phyloP scores from a whole-genome alignment of 2,797 vertebrate species.

The Enteromius thamalakanensis region DNA sequence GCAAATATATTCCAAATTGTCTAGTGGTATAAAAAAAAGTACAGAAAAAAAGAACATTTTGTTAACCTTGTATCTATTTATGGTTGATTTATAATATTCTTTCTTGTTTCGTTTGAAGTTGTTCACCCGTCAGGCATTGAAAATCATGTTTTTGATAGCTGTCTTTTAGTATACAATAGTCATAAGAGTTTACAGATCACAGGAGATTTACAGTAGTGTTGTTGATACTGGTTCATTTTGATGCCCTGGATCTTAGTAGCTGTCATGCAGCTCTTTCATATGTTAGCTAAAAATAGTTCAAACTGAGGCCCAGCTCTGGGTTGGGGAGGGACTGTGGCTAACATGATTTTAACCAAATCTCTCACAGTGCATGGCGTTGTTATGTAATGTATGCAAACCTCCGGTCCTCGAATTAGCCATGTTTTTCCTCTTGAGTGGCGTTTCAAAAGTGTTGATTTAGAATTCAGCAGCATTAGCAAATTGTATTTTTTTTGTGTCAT shows the following conservation, averaged over 20 bases:
- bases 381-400: slow-evolving; percentile 1
- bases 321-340: slow-evolving; percentile 1
- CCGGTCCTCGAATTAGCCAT: background rate
- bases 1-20: background rate
- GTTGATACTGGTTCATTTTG: background rate
- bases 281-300: slow-evolving; percentile 36
- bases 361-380: background rate
- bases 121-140: background rate
- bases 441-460: background rate
- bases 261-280: slow-evolving; percentile 30
- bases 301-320: slow-evolving; percentile 21
- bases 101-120: background rate
- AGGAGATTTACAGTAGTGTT: background rate
- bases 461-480: background rate
- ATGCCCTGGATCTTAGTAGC: slow-evolving; percentile 15
- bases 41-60: background rate
- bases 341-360: slow-evolving; percentile 1
- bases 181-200: background rate
- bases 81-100: background rate
- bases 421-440: background rate
- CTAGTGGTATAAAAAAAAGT: background rate
- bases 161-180: background rate
- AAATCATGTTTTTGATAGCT: background rate
- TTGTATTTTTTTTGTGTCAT: background rate
- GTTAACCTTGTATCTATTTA: background rate